Base-by-base conservation (phyloP, 2,888 invertebrate genomes). In the Drosophila borborema region DNA sequence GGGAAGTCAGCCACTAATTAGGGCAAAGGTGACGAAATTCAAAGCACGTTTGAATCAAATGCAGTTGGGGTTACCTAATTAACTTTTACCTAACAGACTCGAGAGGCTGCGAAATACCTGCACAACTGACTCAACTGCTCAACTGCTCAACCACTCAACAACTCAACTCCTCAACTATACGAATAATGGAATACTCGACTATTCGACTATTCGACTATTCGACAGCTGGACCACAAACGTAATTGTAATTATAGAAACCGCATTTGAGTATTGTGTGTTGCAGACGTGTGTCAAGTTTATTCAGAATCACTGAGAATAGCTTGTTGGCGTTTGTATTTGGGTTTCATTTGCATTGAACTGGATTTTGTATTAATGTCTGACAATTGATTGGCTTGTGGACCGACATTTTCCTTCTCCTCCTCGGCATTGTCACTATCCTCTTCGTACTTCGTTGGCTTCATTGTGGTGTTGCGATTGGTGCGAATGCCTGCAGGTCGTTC, bases 391-490 rank as follows among this genome's bases (percentile, higher is more conserved):
- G 8, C 9, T 9, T 34, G 9, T 40, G 38, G 2, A 7, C 16
- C 2, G 38, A 40, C 38, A 14, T 40, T 40, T 40, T 40, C 16
- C 16, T 40, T 18, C 0, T 6, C 16, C 16, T 4, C 1, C 14
- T 23, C 66, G 0, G 62, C 55, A 2, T 9, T n/a, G 0, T 54
- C 61, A 3, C 28, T 49, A 3, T n/a, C 61, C 1, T 41, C 64
- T 18, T 63, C 45, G n/a, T 56, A 48, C 16, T 46, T 41, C 16
- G 8, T 2, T 7, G 40, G 48, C 41, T 62, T 53, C 4, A 48
- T 10, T 9, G 38, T 53, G 18, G 31, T 31, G 40, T 80, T 73
- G 20, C 66, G 77, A 51, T 77, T 73, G n/a, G 64, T 70, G 20
- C 62, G 66, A 51, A 73, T 34, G 45, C 62, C 81, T 2, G 18